A percentile compares a stretch with the other conserved stretches of the same genome.
These are phyloP conservation scores for Galemys pyrenaicus DNA, from an alignment of 2,113 vertebrate genomes.

Conservation along the genomic window DNA sequence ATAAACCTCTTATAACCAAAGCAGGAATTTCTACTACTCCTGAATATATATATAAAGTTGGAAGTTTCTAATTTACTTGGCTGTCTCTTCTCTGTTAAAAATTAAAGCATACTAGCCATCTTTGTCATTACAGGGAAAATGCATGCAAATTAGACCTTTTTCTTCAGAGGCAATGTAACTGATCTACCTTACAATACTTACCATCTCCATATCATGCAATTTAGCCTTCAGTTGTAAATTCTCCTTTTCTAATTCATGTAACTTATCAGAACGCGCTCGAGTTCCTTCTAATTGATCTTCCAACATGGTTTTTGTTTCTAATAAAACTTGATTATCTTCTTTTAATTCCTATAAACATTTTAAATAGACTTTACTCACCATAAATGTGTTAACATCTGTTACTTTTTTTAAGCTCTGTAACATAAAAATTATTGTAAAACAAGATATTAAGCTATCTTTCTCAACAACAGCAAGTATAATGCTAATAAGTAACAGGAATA, in stretches of 20 bases:
- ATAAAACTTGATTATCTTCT: constrained; percentile 97
- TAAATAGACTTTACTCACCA: constrained; percentile 43
- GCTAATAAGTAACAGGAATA: neutral
- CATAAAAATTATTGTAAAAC: constrained; percentile 39
- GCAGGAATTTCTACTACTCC: constrained; percentile 28
- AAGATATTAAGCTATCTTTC: constrained; percentile 5
- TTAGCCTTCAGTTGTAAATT: constrained; percentile 97
- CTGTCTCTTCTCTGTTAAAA: constrained; percentile 5
- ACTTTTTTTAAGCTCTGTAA: constrained; percentile 45
- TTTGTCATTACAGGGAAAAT: neutral
- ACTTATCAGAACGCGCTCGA: constrained; percentile 94
- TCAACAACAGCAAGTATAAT: constrained; percentile 4
- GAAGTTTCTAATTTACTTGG: neutral
- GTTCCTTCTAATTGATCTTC: constrained; percentile 96
- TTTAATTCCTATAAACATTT: constrained; percentile 93
- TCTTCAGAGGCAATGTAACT: neutral
- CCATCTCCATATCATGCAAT: constrained; percentile 98
- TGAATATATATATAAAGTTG: neutral
- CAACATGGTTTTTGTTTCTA: constrained; percentile 98
- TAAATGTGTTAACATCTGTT: constrained; percentile 4
- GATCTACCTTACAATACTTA: constrained; percentile 79
- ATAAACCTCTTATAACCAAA: neutral
- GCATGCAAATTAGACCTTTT: neutral
- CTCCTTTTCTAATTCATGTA: constrained; percentile 97
- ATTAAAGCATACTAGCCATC: neutral